A percentile compares a stretch with the other conserved stretches of the same genome.
Evolutionary conservation across 2,888 invertebrate genomes (phyloP).

Genomic region (Conus canariensis): DNA sequence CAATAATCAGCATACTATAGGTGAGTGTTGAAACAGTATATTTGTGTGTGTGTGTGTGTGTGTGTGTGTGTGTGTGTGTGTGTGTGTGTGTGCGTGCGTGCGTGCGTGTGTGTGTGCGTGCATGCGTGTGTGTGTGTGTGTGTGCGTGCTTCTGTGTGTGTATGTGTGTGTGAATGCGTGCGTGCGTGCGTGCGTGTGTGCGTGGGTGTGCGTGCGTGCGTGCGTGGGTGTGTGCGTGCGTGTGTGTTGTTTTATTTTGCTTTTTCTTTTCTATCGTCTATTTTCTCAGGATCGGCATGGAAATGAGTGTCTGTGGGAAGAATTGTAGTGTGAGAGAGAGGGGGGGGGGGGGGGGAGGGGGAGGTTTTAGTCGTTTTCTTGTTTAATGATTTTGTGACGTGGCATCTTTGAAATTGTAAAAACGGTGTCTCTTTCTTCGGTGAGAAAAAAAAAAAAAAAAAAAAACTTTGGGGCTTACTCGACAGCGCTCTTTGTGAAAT

Average conservation of each 20-base stretch:
- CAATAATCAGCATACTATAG: too few relatives aligned
- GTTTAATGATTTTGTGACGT: too few relatives aligned
- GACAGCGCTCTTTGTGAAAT: too few relatives aligned
- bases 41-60: conserved; percentile 13
- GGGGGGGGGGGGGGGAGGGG: background rate
- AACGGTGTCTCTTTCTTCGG: too few relatives aligned
- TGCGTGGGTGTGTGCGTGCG: background rate
- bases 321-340: background rate
- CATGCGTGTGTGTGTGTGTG: background rate
- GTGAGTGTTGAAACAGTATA: background rate
- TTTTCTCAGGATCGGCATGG: too few relatives aligned
- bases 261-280: too few relatives aligned
- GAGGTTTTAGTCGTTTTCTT: too few relatives aligned
- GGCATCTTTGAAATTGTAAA: too few relatives aligned
- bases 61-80: conserved; percentile 18
- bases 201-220: background rate
- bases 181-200: conserved; percentile 7
- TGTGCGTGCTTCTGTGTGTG: conserved; percentile 19
- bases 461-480: too few relatives aligned
- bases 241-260: background rate
- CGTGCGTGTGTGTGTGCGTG: conserved; percentile 8
- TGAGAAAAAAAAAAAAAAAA: too few relatives aligned
- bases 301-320: background rate
- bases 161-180: background rate
- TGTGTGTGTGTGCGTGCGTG: conserved; percentile 16